Evolutionary conservation across 2,888 invertebrate genomes (phyloP).

Genomic region (Troides oblongomaculatus): DNA sequence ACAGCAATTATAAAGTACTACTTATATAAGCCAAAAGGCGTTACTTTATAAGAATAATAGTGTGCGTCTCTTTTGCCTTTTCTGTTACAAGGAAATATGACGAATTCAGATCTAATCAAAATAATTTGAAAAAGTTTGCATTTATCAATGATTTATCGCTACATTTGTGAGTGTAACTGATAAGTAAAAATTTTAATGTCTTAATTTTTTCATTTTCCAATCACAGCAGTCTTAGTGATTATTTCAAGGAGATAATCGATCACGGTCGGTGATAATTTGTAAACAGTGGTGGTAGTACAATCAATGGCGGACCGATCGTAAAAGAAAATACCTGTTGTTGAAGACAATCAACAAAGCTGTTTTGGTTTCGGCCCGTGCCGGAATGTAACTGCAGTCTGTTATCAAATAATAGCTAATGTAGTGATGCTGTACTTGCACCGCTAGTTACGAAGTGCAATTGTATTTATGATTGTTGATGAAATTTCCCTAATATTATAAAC

Average conservation of each 20-base stretch:
- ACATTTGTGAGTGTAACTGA: neutral
- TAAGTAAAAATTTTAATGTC: neutral
- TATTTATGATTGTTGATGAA: conserved; percentile 21
- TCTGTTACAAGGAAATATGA: too few species aligned
- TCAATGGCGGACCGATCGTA: conserved; percentile 49
- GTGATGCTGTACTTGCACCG: conserved; percentile 28
- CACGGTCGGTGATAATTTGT: conserved; percentile 66
- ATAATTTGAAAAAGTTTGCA: too few species aligned
- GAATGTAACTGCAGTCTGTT: conserved; percentile 52
- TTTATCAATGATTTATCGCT: too few species aligned
- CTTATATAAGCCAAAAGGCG: too few species aligned
- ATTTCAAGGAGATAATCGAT: conserved; percentile 64
- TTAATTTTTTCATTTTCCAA: conserved; percentile 33
- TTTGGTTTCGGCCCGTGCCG: conserved; percentile 54
- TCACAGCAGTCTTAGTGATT: conserved; percentile 45
- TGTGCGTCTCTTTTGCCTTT: too few species aligned
- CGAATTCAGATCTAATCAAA: too few species aligned
- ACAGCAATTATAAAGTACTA: too few species aligned
- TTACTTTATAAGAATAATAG: too few species aligned
- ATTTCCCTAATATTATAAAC: conserved; percentile 14
- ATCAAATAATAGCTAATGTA: conserved; percentile 38
- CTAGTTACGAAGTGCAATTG: conserved; percentile 23
- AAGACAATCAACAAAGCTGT: conserved; percentile 67
- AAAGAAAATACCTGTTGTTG: conserved; percentile 56
- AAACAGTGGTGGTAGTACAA: conserved; percentile 68